Evolutionary conservation across 2,888 invertebrate genomes (phyloP).

Genomic region (Palloptera scutellata): DNA sequence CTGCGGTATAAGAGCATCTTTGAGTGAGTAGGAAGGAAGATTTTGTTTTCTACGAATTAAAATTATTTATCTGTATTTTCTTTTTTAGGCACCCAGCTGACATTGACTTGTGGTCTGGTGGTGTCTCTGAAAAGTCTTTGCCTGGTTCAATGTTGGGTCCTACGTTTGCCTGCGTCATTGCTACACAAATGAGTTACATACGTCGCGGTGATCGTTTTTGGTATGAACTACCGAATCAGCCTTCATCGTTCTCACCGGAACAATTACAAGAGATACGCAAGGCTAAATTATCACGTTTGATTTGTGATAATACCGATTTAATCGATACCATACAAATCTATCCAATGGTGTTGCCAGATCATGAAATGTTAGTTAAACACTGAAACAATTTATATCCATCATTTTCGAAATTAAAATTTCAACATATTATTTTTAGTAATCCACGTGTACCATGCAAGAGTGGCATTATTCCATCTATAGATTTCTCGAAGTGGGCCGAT

Average conservation of each 20-base stretch:
- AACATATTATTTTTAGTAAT: slow-evolving; percentile 70
- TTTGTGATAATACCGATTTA: slow-evolving; percentile 92
- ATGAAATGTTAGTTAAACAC: slow-evolving; percentile 83
- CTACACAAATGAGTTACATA: slow-evolving; percentile 89
- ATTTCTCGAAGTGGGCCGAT: slow-evolving; percentile 91
- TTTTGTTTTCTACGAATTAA: not conserved
- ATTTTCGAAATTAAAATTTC: not conserved
- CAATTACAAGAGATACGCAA: slow-evolving; percentile 86
- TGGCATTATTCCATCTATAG: slow-evolving; percentile 85
- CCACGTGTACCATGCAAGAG: slow-evolving; percentile 93
- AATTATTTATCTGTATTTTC: not conserved
- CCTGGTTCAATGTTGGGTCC: slow-evolving; percentile 94
- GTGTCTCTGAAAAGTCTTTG: slow-evolving; percentile 88
- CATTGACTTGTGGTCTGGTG: slow-evolving; percentile 94
- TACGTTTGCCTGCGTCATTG: slow-evolving; percentile 93
- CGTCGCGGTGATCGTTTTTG: slow-evolving; percentile 92
- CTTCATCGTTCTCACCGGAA: slow-evolving; percentile 87
- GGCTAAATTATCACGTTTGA: slow-evolving; percentile 79
- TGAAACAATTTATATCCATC: not conserved
- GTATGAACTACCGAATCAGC: slow-evolving; percentile 92
- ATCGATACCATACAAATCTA: slow-evolving; percentile 91
- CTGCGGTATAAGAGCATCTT: slow-evolving; percentile 83
- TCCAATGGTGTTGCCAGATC: slow-evolving; percentile 91
- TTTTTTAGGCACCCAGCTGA: slow-evolving; percentile 79
- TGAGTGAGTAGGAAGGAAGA: slow-evolving; percentile 67